phyloP scores from a whole-genome alignment of 2,888 invertebrate genomes.

The Leptopilina myrica region DNA sequence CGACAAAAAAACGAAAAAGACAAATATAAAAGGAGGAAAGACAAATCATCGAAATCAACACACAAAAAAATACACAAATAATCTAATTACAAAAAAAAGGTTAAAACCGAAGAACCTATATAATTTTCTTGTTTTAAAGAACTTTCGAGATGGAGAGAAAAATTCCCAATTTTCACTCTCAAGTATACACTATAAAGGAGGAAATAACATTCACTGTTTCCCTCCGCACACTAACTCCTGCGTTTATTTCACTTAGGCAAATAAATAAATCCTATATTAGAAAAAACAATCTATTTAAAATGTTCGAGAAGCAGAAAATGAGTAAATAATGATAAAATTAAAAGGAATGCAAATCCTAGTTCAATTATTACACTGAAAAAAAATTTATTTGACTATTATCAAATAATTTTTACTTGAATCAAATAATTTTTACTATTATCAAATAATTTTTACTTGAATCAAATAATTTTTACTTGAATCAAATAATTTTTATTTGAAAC shows the following conservation, averaged over 20 bases:
- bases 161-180: background rate
- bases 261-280: slow-evolving; percentile 6
- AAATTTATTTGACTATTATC: too few species aligned
- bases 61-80: background rate
- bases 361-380: too few species aligned
- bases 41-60: background rate
- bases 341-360: background rate
- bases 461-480: too few species aligned
- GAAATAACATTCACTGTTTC: background rate
- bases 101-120: background rate
- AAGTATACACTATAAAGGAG: background rate
- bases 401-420: too few species aligned
- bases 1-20: background rate
- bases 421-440: too few species aligned
- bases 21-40: slow-evolving; percentile 3
- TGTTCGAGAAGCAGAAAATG: background rate
- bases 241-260: background rate
- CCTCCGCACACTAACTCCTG: background rate
- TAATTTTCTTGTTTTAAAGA: background rate
- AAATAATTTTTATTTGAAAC: too few species aligned
- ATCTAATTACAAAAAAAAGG: slow-evolving; percentile 4
- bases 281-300: slow-evolving; percentile 6
- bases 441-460: too few species aligned
- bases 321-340: background rate
- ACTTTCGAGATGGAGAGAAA: background rate